A percentile compares a stretch with the other conserved stretches of the same genome.
These are phyloP conservation scores for Monopterus albus DNA, from an alignment of 2,113 vertebrate genomes.

Conservation along the genomic window DNA sequence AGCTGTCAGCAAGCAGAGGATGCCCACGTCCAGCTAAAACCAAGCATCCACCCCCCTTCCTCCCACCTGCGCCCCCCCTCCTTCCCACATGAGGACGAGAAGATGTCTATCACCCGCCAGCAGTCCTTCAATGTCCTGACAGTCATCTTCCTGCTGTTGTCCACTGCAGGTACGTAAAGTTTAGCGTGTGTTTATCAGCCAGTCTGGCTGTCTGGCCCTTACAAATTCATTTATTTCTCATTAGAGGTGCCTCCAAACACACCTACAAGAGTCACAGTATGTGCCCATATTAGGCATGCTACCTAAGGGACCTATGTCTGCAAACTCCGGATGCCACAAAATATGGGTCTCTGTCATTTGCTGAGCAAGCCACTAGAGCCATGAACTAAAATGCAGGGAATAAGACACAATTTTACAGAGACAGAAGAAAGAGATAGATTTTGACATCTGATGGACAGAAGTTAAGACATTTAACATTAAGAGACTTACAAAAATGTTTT, in stretches of 20 bases:
- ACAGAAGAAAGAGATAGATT: conserved; percentile 4
- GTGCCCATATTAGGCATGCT: neutral
- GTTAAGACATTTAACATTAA: conserved; percentile 30
- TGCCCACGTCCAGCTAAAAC: conserved; percentile 76
- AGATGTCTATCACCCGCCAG: conserved; percentile 94
- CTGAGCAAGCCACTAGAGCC: conserved; percentile 6
- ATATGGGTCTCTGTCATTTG: conserved; percentile 9
- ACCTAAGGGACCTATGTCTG: conserved; percentile 4
- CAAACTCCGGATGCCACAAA: neutral
- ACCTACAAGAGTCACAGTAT: neutral
- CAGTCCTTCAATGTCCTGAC: conserved; percentile 91
- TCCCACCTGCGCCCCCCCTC: conserved; percentile 62
- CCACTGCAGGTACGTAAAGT: conserved; percentile 88
- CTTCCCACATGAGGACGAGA: conserved; percentile 88
- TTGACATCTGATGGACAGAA: conserved; percentile 43
- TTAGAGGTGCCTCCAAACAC: neutral
- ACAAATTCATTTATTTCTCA: neutral
- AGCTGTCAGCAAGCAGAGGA: conserved; percentile 66
- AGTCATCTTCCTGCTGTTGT: conserved; percentile 88
- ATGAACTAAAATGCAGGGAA: conserved; percentile 28
- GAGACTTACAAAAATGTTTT: conserved; percentile 17
- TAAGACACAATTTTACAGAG: neutral
- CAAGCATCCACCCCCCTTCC: conserved; percentile 34
- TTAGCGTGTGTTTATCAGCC: conserved; percentile 13
- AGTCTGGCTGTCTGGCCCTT: conserved; percentile 12